Conservation (phyloP, 2,888 invertebrate genomes). For the Trachelus troglodyta region DNA sequence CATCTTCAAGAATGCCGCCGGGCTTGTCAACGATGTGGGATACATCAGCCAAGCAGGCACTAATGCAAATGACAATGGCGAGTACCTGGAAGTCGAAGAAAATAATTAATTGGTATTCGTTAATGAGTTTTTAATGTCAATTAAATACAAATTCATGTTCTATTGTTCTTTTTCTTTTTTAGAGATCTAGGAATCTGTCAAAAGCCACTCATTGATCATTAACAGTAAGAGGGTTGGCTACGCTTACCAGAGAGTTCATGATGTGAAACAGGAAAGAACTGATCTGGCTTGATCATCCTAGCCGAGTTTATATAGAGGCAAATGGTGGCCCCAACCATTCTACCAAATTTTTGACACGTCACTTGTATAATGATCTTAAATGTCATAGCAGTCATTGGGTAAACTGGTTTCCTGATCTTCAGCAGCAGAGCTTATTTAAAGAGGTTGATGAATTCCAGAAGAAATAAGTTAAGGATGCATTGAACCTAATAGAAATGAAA, state of each 20-base stretch:
- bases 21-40: slow-evolving; percentile 9
- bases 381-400: neutral
- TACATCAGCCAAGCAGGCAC: slow-evolving; percentile 17
- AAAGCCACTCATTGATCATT: neutral
- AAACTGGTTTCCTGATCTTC: slow-evolving; percentile 1
- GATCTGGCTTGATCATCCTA: slow-evolving; percentile 19
- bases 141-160: neutral
- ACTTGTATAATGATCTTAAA: neutral
- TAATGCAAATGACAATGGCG: slow-evolving; percentile 10
- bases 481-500: too few species aligned
- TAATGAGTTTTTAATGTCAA: neutral
- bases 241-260: slow-evolving; percentile 15
- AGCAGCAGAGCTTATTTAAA: too few species aligned
- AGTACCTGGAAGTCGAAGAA: slow-evolving; percentile 10
- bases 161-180: neutral
- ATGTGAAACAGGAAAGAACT: slow-evolving; percentile 14
- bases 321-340: slow-evolving; percentile 17
- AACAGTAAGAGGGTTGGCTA: neutral
- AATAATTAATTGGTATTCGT: neutral
- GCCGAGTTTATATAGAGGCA: slow-evolving; percentile 20
- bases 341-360: slow-evolving; percentile 16
- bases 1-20: neutral
- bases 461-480: too few species aligned
- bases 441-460: too few species aligned
- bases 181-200: neutral